phyloP scores from a whole-genome alignment of 2,888 invertebrate species.

The Matsumyia berberina region DNA sequence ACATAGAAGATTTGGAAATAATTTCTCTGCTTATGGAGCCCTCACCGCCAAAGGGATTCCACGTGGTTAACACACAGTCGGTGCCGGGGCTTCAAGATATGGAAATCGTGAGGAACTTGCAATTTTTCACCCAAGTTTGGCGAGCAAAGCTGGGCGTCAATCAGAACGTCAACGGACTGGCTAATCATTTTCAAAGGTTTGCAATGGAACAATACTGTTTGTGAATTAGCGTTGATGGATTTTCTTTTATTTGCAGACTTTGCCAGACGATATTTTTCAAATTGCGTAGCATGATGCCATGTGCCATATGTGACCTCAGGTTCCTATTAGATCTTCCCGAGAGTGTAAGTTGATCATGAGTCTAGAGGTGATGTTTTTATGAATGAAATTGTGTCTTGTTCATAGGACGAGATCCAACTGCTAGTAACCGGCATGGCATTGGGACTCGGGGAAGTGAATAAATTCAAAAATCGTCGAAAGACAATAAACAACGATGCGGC shows the following conservation, averaged over 20 bases:
- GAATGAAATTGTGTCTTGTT: constrained; percentile 70
- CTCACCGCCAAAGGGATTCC: constrained; percentile 90
- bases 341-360: constrained; percentile 85
- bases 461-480: constrained; percentile 85
- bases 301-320: constrained; percentile 91
- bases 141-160: constrained; percentile 87
- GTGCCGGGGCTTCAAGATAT: constrained; percentile 89
- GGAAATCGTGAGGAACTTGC: constrained; percentile 88
- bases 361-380: not conserved
- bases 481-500: constrained; percentile 76
- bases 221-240: not conserved
- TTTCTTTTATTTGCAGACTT: constrained; percentile 83
- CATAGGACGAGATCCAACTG: constrained; percentile 88
- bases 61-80: constrained; percentile 91
- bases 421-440: constrained; percentile 92
- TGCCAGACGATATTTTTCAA: constrained; percentile 94
- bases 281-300: constrained; percentile 93
- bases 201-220: not conserved
- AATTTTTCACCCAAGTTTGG: constrained; percentile 95
- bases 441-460: constrained; percentile 88
- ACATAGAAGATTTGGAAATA: constrained; percentile 92
- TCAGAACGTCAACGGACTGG: constrained; percentile 85
- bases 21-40: constrained; percentile 90
- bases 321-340: constrained; percentile 95
- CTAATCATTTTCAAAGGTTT: constrained; percentile 85